Evolutionary conservation across 2,888 invertebrate species (phyloP), one percentile per base, ranked within the genome.

Genomic region (Drosophila dives): DNA sequence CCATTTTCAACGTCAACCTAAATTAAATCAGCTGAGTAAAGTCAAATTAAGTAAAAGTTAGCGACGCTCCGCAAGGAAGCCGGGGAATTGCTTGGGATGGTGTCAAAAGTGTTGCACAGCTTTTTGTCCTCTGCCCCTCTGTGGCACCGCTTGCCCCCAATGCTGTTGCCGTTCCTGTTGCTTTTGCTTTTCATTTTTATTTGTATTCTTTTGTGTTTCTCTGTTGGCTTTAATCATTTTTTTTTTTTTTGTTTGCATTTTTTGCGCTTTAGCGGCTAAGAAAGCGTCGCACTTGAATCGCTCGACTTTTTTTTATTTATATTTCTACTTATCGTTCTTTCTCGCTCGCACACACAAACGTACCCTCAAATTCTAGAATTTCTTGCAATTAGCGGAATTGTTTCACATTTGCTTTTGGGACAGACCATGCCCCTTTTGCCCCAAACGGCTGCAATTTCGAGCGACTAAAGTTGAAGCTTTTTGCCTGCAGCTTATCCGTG

Each of bases 371-470:
- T 45, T 23, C 34, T 50, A 50, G 67, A 33, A 77, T 81, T 81
- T 85, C 87, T 85, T 85, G 85, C 88, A 85, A 85, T 85, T 85
- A 85, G 85, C 85, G 81, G 83, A 87, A 85, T 85, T 87, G 88
- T 85, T 85, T 87, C 86, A 83, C 88, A 85, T 87, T 87, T 66
- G 70, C 75, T 72, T 74, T 55, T 23, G 54, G 15, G 23, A 23
- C 17, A 29, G 26, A 10, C 26, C 49, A 17, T 17, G 49, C 64
- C 23, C 26, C 26, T n/a, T 26, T 26, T 4, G 54, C 38, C 12
- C 38, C 26, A 12, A 12, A 32, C 40, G 17, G 34, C 56, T 15
- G 36, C 15, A 8, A 48, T 12, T 50, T n/a, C 38, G 33, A 20
- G 36, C 56, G 40, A 51, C 63, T 56, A 42, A 67, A 75, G 67